Percentiles rank a stretch among this genome's conserved stretches.
These are phyloP conservation scores for Notarius lentiginosus DNA, from an alignment of 2,113 vertebrate species.

Conservation along the genomic window DNA sequence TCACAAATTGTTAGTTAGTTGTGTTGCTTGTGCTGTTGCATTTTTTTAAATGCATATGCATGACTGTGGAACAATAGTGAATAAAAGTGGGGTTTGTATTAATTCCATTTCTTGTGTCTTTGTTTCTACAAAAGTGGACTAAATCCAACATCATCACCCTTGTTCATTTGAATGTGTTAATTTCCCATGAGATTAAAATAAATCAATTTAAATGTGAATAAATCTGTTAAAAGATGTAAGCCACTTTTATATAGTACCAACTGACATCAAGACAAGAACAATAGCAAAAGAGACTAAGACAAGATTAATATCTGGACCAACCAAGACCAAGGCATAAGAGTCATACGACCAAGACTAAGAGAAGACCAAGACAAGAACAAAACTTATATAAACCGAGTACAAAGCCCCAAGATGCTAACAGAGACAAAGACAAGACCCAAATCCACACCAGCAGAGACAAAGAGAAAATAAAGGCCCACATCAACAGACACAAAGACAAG, in stretches of 20 bases:
- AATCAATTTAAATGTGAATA: background rate
- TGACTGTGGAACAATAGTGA: background rate
- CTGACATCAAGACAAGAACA: background rate
- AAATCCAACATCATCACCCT: background rate
- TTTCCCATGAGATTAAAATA: background rate
- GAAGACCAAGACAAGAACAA: background rate
- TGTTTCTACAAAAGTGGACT: background rate
- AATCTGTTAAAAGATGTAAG: background rate
- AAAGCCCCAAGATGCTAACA: background rate
- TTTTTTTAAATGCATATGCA: background rate
- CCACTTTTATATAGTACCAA: background rate
- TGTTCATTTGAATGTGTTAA: background rate
- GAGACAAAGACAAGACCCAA: background rate
- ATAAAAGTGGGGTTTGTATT: background rate
- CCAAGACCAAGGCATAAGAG: background rate
- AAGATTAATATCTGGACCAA: background rate
- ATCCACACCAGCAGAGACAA: background rate
- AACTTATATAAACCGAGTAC: background rate
- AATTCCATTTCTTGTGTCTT: background rate
- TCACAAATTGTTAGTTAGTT: slow-evolving; percentile 4
- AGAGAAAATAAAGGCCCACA: background rate
- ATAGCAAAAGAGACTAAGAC: background rate
- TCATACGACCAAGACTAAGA: background rate
- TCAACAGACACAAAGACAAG: background rate
- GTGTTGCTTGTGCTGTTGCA: background rate